phyloP scores from a whole-genome alignment of 2,113 vertebrate species.

The Noctilio leporinus region DNA sequence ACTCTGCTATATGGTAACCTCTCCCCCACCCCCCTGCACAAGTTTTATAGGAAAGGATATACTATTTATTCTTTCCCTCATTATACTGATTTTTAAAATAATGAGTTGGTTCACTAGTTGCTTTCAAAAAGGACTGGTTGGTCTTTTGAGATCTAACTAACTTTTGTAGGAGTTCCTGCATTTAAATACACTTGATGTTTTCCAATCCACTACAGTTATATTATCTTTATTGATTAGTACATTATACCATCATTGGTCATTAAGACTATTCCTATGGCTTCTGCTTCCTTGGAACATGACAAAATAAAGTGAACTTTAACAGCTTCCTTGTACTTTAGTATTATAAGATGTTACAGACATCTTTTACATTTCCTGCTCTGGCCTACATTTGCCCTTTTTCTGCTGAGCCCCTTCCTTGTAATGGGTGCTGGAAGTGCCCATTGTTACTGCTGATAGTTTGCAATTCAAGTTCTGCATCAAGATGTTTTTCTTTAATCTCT shows the following conservation, averaged over 20 bases:
- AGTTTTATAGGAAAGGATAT: neutral
- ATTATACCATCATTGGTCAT: neutral
- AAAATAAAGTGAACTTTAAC: neutral
- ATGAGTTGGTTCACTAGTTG: neutral
- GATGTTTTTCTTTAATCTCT: neutral
- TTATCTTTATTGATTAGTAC: neutral
- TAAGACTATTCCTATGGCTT: neutral
- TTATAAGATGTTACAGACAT: neutral
- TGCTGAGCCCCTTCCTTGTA: neutral
- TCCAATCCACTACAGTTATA: neutral
- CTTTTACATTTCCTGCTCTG: neutral
- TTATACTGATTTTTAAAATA: constrained; percentile 3
- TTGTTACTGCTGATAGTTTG: neutral
- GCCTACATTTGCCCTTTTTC: neutral
- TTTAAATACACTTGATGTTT: neutral
- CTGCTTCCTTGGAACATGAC: neutral
- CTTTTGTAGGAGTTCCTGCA: neutral
- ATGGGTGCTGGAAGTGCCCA: neutral
- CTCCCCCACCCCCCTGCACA: too few relatives aligned
- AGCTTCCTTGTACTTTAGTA: neutral
- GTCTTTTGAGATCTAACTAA: neutral
- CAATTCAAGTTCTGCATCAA: neutral
- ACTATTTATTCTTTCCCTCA: neutral
- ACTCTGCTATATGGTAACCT: neutral
- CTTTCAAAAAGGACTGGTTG: neutral